A percentile compares a stretch with the other conserved stretches of the same genome.
Conservation (phyloP, 2,113 vertebrate species). For the Rhabdornis inornatus region DNA sequence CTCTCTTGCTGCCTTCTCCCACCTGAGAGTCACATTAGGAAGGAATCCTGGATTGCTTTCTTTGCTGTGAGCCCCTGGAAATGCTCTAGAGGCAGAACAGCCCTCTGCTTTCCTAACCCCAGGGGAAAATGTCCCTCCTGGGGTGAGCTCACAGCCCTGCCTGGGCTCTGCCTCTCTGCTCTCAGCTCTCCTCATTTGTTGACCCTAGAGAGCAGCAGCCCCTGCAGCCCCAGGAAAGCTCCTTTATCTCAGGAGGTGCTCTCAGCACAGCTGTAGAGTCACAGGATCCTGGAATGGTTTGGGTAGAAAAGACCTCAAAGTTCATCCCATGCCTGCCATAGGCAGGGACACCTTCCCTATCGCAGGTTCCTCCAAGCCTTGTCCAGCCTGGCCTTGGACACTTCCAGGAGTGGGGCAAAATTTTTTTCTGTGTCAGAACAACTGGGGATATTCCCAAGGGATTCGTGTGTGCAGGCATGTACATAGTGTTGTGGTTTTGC, state of each 20-base stretch:
- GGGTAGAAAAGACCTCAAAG: not conserved
- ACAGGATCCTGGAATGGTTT: not conserved
- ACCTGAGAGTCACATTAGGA: not conserved
- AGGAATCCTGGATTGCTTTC: not conserved
- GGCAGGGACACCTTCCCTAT: not conserved
- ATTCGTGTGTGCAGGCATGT: accelerated
- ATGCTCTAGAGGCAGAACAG: not conserved
- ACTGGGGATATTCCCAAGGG: not conserved
- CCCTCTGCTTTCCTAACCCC: not conserved
- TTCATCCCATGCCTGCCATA: not conserved
- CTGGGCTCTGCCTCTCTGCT: not conserved
- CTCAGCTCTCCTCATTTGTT: not conserved
- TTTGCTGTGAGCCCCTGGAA: not conserved
- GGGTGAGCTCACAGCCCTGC: not conserved
- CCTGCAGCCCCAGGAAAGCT: not conserved
- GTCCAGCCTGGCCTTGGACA: accelerated
- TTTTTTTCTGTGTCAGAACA: not conserved
- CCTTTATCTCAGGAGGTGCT: not conserved
- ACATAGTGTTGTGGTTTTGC: not conserved
- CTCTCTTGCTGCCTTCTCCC: not conserved
- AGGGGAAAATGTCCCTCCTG: not conserved
- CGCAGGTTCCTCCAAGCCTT: not conserved
- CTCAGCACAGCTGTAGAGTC: not conserved
- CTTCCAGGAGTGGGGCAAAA: not conserved
- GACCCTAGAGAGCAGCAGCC: not conserved